Percentiles rank a stretch among this genome's conserved stretches.
Conservation (phyloP, 2,888 invertebrate genomes). For the Hyppa rectilinea region DNA sequence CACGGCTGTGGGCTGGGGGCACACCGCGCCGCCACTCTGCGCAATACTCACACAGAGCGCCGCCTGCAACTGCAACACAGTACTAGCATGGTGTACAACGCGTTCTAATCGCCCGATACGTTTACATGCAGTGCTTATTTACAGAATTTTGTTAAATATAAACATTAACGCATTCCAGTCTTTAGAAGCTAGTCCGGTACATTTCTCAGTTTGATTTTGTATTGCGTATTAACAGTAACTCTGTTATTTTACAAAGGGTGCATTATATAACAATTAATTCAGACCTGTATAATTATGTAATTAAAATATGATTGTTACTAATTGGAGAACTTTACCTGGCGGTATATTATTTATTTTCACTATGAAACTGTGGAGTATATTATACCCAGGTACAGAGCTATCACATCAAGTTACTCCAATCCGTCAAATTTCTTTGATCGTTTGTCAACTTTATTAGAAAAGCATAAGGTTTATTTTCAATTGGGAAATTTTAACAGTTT, state of each 20-base stretch:
- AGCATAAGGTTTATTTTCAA: too few relatives aligned
- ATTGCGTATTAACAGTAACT: background rate
- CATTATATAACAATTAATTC: constrained; percentile 18
- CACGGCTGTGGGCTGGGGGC: constrained; percentile 57
- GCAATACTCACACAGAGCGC: constrained; percentile 77
- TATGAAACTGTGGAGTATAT: background rate
- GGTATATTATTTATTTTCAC: background rate
- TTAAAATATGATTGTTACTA: constrained; percentile 1
- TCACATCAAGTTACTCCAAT: too few relatives aligned
- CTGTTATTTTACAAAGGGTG: background rate
- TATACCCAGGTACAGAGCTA: background rate
- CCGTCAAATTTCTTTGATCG: too few relatives aligned
- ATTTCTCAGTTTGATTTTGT: constrained; percentile 2
- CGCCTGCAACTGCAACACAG: constrained; percentile 69
- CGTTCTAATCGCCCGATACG: constrained; percentile 61
- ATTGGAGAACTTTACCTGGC: constrained; percentile 3
- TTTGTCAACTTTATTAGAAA: too few relatives aligned
- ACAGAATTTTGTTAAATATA: constrained; percentile 55
- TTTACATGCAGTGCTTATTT: constrained; percentile 55
- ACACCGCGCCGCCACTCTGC: constrained; percentile 82
- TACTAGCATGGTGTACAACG: constrained; percentile 46
- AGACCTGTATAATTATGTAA: constrained; percentile 6
- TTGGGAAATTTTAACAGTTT: too few relatives aligned
- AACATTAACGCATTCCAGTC: constrained; percentile 49
- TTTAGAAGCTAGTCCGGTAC: constrained; percentile 15